These are phyloP conservation scores for Saccopteryx bilineata DNA, from an alignment of 2,113 vertebrate species.

Conservation along the genomic window DNA sequence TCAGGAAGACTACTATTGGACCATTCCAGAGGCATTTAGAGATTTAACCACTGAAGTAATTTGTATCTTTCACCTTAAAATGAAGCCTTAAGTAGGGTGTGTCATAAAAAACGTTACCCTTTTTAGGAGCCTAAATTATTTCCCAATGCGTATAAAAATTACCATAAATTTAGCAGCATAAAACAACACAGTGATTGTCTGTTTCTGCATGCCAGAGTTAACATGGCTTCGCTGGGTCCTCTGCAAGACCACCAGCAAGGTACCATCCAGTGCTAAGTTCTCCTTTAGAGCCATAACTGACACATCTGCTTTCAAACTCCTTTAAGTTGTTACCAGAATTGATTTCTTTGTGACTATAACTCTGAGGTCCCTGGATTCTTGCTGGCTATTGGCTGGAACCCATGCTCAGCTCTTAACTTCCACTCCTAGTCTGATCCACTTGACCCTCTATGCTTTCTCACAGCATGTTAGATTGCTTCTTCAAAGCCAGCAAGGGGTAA, in stretches of 20 bases:
- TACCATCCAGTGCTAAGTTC: background rate
- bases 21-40: background rate
- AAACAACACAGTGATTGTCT: background rate
- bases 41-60: background rate
- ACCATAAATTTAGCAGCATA: background rate
- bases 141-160: background rate
- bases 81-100: background rate
- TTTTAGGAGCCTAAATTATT: background rate
- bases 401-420: background rate
- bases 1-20: background rate
- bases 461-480: background rate
- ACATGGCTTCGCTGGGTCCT: background rate
- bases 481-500: background rate
- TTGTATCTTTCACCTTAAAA: constrained; percentile 6
- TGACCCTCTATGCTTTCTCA: background rate
- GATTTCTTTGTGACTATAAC: background rate
- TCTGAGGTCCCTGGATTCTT: background rate
- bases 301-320: background rate
- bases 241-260: background rate
- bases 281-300: background rate
- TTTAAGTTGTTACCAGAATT: background rate
- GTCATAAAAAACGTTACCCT: background rate
- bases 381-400: background rate
- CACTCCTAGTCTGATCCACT: background rate
- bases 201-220: background rate